Conservation (phyloP, 2,888 invertebrate species). For the Cheilosia urbana region DNA sequence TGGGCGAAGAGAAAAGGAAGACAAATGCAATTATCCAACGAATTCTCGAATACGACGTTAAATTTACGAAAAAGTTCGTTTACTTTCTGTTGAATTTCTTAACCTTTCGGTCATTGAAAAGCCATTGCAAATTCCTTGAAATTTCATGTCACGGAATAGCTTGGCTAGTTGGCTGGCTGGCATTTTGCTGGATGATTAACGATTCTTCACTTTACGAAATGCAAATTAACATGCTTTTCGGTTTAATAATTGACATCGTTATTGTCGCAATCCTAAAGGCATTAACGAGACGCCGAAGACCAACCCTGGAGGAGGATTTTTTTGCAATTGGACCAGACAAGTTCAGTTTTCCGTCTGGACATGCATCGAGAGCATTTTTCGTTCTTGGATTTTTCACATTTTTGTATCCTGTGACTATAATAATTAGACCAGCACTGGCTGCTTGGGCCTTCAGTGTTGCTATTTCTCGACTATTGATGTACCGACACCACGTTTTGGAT, state of each 20-base stretch:
- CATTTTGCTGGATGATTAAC: constrained; percentile 90
- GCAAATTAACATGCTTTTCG: constrained; percentile 93
- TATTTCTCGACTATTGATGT: constrained; percentile 91
- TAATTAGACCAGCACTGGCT: constrained; percentile 87
- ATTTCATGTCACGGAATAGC: constrained; percentile 94
- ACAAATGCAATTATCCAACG: constrained; percentile 2
- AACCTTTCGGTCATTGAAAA: constrained; percentile 79
- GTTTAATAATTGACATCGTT: constrained; percentile 91
- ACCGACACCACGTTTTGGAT: constrained; percentile 95
- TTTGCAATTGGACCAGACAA: constrained; percentile 92
- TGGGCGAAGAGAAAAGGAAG: neutral
- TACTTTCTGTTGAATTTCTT: constrained; percentile 79
- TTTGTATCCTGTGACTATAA: constrained; percentile 86
- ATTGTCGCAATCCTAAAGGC: constrained; percentile 92
- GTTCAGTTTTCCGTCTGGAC: constrained; percentile 97
- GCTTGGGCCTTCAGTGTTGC: constrained; percentile 91
- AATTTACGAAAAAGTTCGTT: constrained; percentile 80
- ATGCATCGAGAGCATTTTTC: constrained; percentile 93
- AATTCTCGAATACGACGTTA: constrained; percentile 80
- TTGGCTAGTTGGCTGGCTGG: constrained; percentile 92
- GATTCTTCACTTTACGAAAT: constrained; percentile 89
- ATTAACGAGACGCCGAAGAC: constrained; percentile 90
- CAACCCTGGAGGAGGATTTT: constrained; percentile 88
- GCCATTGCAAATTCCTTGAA: constrained; percentile 83
- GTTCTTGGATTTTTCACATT: constrained; percentile 89